Percentiles rank a stretch among this genome's conserved stretches.
Conservation (phyloP, 1,140 invertebrate genomes). For the Anastatus disparis region DNA sequence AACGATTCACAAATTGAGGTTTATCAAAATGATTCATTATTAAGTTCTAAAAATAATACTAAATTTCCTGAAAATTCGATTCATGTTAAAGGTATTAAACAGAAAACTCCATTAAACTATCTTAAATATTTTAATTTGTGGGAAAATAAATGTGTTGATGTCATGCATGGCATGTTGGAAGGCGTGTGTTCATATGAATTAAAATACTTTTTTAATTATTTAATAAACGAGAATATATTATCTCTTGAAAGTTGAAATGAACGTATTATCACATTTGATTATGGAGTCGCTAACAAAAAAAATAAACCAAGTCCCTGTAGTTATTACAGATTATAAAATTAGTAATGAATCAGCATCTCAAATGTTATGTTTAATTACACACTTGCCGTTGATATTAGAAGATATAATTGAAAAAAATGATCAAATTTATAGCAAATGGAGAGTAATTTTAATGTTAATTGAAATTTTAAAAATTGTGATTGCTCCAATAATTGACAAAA, state of each 20-base stretch:
- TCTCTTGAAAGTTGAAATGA: too few relatives aligned
- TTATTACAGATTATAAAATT: slow-evolving; percentile 14
- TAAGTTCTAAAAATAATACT: too few relatives aligned
- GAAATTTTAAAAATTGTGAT: not conserved
- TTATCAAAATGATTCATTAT: slow-evolving; percentile 21
- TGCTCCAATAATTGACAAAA: not conserved
- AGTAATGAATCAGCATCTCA: slow-evolving; percentile 27
- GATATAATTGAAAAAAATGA: slow-evolving; percentile 20
- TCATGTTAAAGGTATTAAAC: too few relatives aligned
- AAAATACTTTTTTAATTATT: slow-evolving; percentile 39
- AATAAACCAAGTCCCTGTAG: slow-evolving; percentile 39
- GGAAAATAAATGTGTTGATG: slow-evolving; percentile 37
- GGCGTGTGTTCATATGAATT: slow-evolving; percentile 36
- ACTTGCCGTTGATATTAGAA: slow-evolving; percentile 41
- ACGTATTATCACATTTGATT: slow-evolving; percentile 39
- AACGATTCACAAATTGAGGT: slow-evolving; percentile 21
- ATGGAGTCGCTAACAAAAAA: slow-evolving; percentile 33
- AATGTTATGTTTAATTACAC: slow-evolving; percentile 31
- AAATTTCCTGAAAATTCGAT: too few relatives aligned
- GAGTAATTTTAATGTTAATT: not conserved
- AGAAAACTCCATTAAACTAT: slow-evolving; percentile 37
- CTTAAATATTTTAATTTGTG: slow-evolving; percentile 39
- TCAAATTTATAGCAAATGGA: not conserved
- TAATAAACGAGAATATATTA: slow-evolving; percentile 44
- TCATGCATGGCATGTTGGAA: too few relatives aligned